Percentiles rank a stretch among this genome's conserved stretches.
Conservation (phyloP, 35 echinoderm and acorn worm species). For the Diadema setosum region DNA sequence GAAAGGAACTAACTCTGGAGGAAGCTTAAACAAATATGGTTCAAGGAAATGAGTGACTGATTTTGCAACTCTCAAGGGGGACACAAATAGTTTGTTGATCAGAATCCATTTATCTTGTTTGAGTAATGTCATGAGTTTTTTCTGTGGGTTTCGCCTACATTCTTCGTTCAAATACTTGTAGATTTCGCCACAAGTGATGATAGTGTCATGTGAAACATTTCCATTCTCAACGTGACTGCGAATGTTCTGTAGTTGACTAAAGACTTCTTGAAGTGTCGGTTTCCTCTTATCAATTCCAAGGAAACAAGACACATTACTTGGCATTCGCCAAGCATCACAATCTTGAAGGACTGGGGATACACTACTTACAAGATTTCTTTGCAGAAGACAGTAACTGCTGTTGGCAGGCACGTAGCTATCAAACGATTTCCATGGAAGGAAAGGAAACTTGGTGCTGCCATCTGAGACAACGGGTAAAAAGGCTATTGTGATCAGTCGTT, state of each 20-base stretch:
- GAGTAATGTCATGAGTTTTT: not conserved
- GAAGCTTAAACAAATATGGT: constrained; percentile 36
- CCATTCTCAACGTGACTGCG: not conserved
- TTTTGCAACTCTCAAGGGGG: not conserved
- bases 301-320: not conserved
- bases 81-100: not conserved
- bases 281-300: not conserved
- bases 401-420: not conserved
- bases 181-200: not conserved
- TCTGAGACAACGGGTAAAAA: not conserved
- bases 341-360: not conserved
- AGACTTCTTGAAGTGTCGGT: not conserved
- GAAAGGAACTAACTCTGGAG: not conserved
- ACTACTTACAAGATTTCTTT: not conserved
- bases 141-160: too few species aligned
- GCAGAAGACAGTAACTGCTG: not conserved
- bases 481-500: not conserved
- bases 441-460: not conserved
- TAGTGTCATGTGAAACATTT: not conserved
- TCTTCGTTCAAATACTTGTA: not conserved
- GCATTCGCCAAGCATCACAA: not conserved
- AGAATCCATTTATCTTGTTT: not conserved
- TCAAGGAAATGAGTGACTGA: too few species aligned
- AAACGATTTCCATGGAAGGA: not conserved
- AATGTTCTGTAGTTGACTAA: not conserved